Base-by-base conservation (phyloP, 2,797 vertebrate species). In the Sphenodon punctatus region DNA sequence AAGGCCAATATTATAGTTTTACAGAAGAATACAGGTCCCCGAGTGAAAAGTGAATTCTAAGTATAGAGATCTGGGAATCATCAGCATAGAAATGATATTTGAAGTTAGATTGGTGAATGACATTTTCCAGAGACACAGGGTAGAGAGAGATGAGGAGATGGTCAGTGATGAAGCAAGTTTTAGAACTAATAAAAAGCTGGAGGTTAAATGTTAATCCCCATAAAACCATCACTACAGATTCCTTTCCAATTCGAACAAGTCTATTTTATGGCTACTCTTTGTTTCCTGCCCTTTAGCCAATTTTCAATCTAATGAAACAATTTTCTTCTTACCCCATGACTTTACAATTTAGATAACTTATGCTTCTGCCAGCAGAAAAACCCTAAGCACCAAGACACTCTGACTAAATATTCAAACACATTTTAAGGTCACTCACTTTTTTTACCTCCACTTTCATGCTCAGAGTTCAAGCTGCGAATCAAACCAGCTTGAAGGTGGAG, bases 191-290 rank as follows among this genome's bases (percentile, higher is more conserved):
- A 66, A 74, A 58, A 32, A 49, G 7, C 2, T 72, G 32, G 45
- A 58, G 76, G 60, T 80, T 38, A 60, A 74, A 90, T 77, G 70
- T 42, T 0, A 89, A 88, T 73, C 46, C 7, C 51, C 19, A 49
- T 56, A 73, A 67, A 76, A 75, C 49, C 3, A 36, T 46, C 67
- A 77, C 25, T 67, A 39, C 39, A 86, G 78, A 70, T 80, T 65
- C 45, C 15, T 85, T 92, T 77, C 59, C 34, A 69, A 85, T 64
- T 81, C 75, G 34, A 82, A 82, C 55, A 77, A 84, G 41, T 55
- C 78, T 53, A 66, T 63, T 39, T 84, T 27, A 39, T 20, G 75
- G 65, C 23, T 77, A 87, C 8, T 22, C 39, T 71, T 48, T 72
- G 5, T 85, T 70, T 83, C 60, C 76, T 66, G 51, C 64, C 7